Conservation (phyloP, 2,888 invertebrate species). For the Augochlorella aurata region DNA sequence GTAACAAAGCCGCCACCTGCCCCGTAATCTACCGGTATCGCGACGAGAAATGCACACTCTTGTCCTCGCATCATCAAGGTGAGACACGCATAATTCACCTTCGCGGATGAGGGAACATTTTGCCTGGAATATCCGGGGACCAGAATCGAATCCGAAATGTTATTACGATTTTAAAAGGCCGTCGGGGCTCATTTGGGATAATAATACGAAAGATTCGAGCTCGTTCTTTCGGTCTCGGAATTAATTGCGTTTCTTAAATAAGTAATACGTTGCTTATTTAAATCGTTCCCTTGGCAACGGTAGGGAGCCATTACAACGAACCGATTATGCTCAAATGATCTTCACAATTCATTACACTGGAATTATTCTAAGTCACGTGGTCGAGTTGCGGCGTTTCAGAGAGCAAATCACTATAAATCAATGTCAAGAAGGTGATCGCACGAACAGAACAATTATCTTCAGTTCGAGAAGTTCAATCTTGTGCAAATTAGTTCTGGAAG, state of each 20-base stretch:
- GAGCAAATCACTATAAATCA: constrained; percentile 64
- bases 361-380: constrained; percentile 14
- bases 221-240: neutral
- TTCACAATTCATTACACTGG: neutral
- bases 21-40: constrained; percentile 50
- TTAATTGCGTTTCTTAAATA: neutral
- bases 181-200: no score
- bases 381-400: constrained; percentile 48
- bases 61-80: neutral
- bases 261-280: neutral
- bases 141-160: neutral
- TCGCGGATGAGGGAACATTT: neutral
- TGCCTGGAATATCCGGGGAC: neutral
- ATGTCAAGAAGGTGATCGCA: constrained; percentile 58
- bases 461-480: constrained; percentile 45
- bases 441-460: constrained; percentile 64
- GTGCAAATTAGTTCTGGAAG: constrained; percentile 42
- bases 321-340: neutral
- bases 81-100: neutral
- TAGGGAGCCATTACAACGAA: neutral
- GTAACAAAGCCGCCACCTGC: constrained; percentile 47
- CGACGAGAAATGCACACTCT: constrained; percentile 58
- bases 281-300: neutral
- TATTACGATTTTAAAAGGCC: no score
- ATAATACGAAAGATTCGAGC: no score